phyloP scores from a whole-genome alignment of 1,140 invertebrate species.

The Sycobia sp. region DNA sequence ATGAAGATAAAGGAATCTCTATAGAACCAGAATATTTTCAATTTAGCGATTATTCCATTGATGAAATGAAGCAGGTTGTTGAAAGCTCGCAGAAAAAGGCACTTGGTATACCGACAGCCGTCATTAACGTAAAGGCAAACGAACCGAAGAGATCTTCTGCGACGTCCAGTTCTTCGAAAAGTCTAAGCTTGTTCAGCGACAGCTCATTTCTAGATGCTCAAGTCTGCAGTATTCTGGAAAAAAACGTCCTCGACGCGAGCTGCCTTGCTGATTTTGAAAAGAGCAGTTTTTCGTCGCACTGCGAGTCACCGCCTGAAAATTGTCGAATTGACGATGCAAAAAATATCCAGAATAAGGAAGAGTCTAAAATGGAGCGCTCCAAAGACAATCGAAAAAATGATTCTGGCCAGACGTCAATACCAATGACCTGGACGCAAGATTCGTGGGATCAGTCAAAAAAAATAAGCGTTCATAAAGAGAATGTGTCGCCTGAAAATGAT shows the following conservation, averaged over 20 bases:
- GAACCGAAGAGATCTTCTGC: background rate
- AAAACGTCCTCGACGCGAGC: conserved; percentile 50
- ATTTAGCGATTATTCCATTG: background rate
- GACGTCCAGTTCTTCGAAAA: conserved; percentile 33
- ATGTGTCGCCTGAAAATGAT: background rate
- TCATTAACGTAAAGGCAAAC: background rate
- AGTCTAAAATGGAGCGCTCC: background rate
- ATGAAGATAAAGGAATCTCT: too few relatives aligned
- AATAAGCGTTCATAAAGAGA: conserved; percentile 14
- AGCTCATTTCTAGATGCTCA: conserved; percentile 54
- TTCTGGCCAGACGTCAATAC: too few relatives aligned
- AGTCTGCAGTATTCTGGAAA: conserved; percentile 51
- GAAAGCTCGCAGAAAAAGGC: background rate
- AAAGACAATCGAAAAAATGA: background rate
- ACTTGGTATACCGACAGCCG: background rate
- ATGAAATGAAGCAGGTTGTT: background rate
- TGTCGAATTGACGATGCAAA: too few relatives aligned
- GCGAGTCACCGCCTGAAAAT: too few relatives aligned
- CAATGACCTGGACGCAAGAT: conserved; percentile 46
- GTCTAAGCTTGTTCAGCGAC: conserved; percentile 53
- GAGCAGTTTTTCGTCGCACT: conserved; percentile 9
- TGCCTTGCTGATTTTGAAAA: conserved; percentile 44
- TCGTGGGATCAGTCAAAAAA: conserved; percentile 46
- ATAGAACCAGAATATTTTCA: conserved; percentile 9
- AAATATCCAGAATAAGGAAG: background rate